Evolutionary conservation across 2,113 vertebrate species (phyloP).

Genomic region (Malaclemys terrapin): DNA sequence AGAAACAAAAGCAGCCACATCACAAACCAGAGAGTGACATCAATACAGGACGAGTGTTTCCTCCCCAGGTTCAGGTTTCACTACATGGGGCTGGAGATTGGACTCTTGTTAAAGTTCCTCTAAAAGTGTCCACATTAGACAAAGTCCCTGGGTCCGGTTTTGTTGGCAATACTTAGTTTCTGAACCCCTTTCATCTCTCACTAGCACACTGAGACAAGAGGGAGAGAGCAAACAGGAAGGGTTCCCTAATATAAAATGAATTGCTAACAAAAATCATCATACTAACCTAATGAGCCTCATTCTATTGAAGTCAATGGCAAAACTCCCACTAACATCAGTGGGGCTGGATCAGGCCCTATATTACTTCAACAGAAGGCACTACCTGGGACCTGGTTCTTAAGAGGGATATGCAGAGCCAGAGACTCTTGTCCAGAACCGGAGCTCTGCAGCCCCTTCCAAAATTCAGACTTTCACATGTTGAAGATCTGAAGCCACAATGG

Average conservation of each 20-base stretch:
- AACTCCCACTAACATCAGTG: neutral
- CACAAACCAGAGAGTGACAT: conserved; percentile 64
- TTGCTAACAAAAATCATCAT: neutral
- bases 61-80: conserved; percentile 53
- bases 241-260: neutral
- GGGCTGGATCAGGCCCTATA: neutral
- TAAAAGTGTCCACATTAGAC: neutral
- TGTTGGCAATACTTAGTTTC: neutral
- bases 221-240: neutral
- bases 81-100: conserved; percentile 54
- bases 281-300: neutral
- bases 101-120: conserved; percentile 49
- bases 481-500: neutral
- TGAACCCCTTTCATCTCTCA: neutral
- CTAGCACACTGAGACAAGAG: rapidly evolving
- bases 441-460: neutral
- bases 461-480: neutral
- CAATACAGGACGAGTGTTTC: conserved; percentile 64
- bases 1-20: conserved; percentile 62
- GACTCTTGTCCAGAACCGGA: neutral
- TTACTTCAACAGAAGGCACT: neutral
- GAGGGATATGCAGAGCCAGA: neutral
- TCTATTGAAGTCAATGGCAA: neutral
- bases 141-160: neutral
- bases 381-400: rapidly evolving